These are phyloP conservation scores for Suricata suricatta DNA, from an alignment of 2,113 vertebrate genomes.

Conservation along the genomic window DNA sequence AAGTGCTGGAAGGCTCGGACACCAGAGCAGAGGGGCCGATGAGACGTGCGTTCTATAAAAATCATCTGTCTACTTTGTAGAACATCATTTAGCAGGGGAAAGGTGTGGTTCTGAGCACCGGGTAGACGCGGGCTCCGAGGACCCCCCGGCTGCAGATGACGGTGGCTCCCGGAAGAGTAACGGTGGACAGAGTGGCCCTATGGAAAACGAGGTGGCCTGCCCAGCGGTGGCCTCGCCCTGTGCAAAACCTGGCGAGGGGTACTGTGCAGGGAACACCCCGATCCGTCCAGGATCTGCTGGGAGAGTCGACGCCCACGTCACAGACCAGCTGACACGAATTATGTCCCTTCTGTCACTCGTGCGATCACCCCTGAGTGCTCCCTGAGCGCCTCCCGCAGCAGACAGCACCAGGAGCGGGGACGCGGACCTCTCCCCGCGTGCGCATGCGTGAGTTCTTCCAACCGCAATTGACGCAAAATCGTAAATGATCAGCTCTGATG, in stretches of 20 bases:
- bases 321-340: rapidly evolving
- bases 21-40: not conserved
- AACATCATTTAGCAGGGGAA: not conserved
- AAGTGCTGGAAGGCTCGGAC: not conserved
- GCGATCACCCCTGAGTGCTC: too few relatives aligned
- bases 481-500: not conserved
- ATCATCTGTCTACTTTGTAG: not conserved
- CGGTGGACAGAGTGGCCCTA: not conserved
- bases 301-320: not conserved
- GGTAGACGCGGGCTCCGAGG: too few relatives aligned
- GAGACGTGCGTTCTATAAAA: not conserved
- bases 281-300: not conserved
- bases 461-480: not conserved
- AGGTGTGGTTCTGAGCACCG: not conserved
- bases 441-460: not conserved
- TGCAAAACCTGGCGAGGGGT: not conserved
- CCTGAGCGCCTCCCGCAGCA: not conserved
- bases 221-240: not conserved
- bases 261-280: not conserved
- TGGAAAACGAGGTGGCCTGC: not conserved
- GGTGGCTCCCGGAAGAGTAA: rapidly evolving
- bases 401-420: not conserved
- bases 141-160: not conserved
- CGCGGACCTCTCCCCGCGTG: not conserved
- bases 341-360: not conserved